Evolutionary conservation across 2,113 vertebrate genomes (phyloP).

Genomic region (Xenopus laevis): DNA sequence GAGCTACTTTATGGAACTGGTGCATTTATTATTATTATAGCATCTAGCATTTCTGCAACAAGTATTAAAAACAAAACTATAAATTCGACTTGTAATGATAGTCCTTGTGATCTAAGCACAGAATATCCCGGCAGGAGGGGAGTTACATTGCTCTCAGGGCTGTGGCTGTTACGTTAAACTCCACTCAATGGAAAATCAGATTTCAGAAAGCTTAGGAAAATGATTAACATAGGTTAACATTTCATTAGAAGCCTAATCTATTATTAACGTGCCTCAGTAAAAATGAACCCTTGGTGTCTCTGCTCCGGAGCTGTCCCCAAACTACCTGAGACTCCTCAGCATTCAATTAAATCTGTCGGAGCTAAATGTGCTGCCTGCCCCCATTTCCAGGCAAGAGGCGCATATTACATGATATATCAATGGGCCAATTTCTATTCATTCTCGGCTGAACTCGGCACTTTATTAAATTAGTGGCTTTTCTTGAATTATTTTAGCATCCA

Average conservation of each 20-base stretch:
- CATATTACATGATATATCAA: too few species aligned
- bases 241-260: not conserved
- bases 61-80: not conserved
- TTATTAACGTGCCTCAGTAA: not conserved
- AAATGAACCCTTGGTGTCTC: not conserved
- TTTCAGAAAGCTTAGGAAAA: not conserved
- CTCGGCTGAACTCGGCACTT: too few species aligned
- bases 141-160: not conserved
- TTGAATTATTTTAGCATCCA: too few species aligned
- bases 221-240: slow-evolving; percentile 2
- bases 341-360: not conserved
- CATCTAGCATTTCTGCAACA: not conserved
- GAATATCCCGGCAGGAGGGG: not conserved
- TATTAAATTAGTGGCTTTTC: too few species aligned
- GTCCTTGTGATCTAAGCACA: not conserved
- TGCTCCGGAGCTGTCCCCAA: not conserved
- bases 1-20: not conserved
- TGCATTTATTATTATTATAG: not conserved
- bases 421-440: too few species aligned
- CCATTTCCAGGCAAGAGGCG: too few species aligned
- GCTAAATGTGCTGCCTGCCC: too few species aligned
- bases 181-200: not conserved
- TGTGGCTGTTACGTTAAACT: not conserved
- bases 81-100: not conserved
- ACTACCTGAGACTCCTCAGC: not conserved